phyloP scores from a whole-genome alignment of 2,113 vertebrate genomes.

The Anser cygnoides region DNA sequence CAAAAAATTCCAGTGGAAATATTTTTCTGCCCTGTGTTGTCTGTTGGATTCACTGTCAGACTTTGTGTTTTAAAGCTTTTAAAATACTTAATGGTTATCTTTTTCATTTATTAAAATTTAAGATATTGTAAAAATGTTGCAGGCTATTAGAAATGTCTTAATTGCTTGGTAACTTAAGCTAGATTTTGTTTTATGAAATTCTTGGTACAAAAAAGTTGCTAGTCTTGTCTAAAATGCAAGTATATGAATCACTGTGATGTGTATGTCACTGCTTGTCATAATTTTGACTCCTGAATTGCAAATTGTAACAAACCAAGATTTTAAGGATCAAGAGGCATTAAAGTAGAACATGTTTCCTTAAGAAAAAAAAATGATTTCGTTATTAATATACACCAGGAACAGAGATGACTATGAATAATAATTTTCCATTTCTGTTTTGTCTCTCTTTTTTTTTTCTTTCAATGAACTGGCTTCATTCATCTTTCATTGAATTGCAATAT shows the following conservation, averaged over 20 bases:
- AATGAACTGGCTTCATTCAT: not conserved
- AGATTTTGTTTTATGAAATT: not conserved
- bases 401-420: not conserved
- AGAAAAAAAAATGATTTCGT: not conserved
- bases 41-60: not conserved
- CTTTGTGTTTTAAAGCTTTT: not conserved
- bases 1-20: not conserved
- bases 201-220: not conserved
- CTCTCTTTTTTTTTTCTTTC: not conserved
- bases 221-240: not conserved
- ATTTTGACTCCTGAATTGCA: not conserved
- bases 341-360: not conserved
- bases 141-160: not conserved
- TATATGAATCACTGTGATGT: not conserved
- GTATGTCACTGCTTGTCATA: accelerated
- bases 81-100: not conserved
- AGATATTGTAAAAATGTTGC: not conserved
- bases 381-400: not conserved
- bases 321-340: not conserved
- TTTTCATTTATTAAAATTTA: not conserved
- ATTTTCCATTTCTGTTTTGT: not conserved
- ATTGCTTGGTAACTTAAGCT: not conserved
- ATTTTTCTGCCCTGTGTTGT: not conserved
- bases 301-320: not conserved
- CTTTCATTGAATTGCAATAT: not conserved